A percentile compares a stretch with the other conserved stretches of the same genome.
Evolutionary conservation across 2,797 vertebrate species (phyloP).

Genomic region (Diplodus sargus): DNA sequence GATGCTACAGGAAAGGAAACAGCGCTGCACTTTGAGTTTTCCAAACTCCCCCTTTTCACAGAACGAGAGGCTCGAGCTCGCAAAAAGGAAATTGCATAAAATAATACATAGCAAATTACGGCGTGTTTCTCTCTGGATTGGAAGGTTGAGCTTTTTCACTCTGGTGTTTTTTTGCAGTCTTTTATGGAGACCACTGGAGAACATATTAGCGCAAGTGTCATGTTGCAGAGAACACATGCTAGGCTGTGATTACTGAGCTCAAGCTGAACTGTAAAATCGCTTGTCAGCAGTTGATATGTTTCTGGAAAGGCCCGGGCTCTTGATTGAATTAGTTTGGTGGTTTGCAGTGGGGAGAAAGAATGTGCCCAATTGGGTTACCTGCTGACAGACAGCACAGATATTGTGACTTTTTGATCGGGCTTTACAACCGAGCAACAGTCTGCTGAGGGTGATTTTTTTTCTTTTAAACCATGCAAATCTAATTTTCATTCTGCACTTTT

Average conservation of each 20-base stretch:
- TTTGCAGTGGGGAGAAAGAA: constrained; percentile 71
- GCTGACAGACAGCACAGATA: constrained; percentile 62
- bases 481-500: neutral
- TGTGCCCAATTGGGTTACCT: constrained; percentile 76
- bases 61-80: constrained; percentile 53
- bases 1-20: constrained; percentile 50
- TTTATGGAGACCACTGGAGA: constrained; percentile 78
- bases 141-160: constrained; percentile 70
- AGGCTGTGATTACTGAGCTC: constrained; percentile 81
- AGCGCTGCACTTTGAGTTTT: constrained; percentile 34
- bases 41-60: constrained; percentile 16
- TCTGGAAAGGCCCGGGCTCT: constrained; percentile 75
- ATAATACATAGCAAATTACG: constrained; percentile 75
- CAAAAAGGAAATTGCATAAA: constrained; percentile 73
- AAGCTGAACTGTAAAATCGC: constrained; percentile 80
- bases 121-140: constrained; percentile 50
- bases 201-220: constrained; percentile 81
- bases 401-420: constrained; percentile 62
- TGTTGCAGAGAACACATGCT: constrained; percentile 80
- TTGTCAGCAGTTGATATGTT: constrained; percentile 84
- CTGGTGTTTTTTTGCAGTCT: constrained; percentile 58
- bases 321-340: constrained; percentile 84
- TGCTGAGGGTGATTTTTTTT: constrained; percentile 7
- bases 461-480: constrained; percentile 12
- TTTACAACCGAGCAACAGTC: constrained; percentile 37